A percentile compares a stretch with the other conserved stretches of the same genome.
These are phyloP conservation scores for Theonella swinhoei DNA, from an alignment of 37 sponge, comb jelly and placozoan genomes.

Conservation along the genomic window DNA sequence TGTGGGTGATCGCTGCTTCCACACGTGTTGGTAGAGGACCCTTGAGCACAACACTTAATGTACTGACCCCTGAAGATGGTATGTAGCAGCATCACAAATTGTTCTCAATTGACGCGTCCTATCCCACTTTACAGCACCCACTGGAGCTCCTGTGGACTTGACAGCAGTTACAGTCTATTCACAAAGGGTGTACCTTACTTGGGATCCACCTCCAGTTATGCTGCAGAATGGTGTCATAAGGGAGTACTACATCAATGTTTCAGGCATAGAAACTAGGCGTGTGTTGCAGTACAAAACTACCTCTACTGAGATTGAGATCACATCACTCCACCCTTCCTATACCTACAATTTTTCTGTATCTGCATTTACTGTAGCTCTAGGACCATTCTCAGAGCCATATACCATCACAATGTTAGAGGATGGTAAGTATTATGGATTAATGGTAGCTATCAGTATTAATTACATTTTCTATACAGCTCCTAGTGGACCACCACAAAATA, in stretches of 20 bases:
- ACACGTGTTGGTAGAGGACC: conserved; percentile 33
- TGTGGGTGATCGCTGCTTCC: conserved; percentile 20
- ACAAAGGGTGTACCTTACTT: too few species aligned
- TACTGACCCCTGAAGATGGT: conserved; percentile 28
- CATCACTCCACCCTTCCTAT: neutral
- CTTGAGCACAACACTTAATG: neutral
- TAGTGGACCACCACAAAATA: neutral
- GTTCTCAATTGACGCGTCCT: too few species aligned
- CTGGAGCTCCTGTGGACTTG: too few species aligned
- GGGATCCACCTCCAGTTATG: conserved; percentile 15
- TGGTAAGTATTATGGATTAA: conserved; percentile 6
- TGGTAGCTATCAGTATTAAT: too few species aligned
- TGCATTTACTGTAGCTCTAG: neutral
- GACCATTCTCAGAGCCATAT: neutral
- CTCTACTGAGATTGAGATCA: neutral
- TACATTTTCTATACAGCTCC: neutral
- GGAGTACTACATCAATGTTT: conserved; percentile 14
- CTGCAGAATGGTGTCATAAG: conserved; percentile 2
- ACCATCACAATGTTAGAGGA: neutral
- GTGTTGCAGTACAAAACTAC: neutral
- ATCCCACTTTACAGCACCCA: too few species aligned
- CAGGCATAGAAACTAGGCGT: neutral
- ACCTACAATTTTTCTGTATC: neutral
- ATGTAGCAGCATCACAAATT: too few species aligned
- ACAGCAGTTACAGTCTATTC: too few species aligned